Base-by-base conservation (phyloP, 2,113 vertebrate species). In the Hirundichthys speculiger region DNA sequence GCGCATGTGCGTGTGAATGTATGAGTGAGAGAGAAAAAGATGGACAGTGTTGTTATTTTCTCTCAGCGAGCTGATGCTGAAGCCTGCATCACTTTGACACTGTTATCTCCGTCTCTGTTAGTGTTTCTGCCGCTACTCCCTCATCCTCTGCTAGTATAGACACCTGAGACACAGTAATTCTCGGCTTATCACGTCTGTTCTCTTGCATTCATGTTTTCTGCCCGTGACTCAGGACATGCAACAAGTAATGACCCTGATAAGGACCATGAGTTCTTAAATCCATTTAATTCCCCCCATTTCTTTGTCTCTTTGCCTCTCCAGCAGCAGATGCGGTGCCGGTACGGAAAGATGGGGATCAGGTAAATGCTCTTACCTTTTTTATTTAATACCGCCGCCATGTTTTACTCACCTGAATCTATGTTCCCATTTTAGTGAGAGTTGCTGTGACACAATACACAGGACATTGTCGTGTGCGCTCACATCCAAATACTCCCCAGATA, bases 271-370 rank as follows among this genome's bases (percentile, higher is more conserved):
- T 59, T 14, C 46, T 69, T 34, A 43, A 25, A 67, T 40, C 63
- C 18, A 71, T 65, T 18, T 73, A 19, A 62, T 34, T 61, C 18
- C 43, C 19, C 4, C 18, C 55, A 47, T 63, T 30, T 75, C 40
- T 59, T 1, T 61, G 4, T 70, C 16, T 75, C 38, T 82, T 5
- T 84, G 4, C 19, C 34, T 80, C 62, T 78, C 12, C 82, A 92
- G 92, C 91, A 70, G 89, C 69, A 58, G 92, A 93, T 54, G 91
- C 92, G 30, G 91, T 93, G 80, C 91, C 92, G 15, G 92, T 92
- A 50, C 90, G 80, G 77, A 93, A 92, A 86, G 92, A 93, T 82
- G 93, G 92, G 47, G 92, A 94, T 89, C 92, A 93, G 93, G 93
- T 94, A 91, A 86, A 75, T 22, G 8, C 27, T 46, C 16, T 65